Base-by-base conservation (phyloP, 2,888 invertebrate species). In the Lithosia quadra region DNA sequence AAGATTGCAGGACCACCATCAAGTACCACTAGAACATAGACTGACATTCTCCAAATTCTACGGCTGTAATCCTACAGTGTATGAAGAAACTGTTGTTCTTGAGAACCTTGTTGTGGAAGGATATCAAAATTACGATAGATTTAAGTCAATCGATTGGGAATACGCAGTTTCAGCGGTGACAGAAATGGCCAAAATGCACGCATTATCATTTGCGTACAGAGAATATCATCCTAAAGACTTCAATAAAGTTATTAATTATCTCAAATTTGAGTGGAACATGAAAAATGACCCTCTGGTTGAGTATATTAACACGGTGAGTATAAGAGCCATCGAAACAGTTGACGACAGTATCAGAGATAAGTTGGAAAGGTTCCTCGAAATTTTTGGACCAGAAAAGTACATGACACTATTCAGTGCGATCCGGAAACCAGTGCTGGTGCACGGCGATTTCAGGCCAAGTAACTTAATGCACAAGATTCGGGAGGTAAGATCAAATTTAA, bases 181-280 rank as follows among this genome's bases (percentile, higher is more conserved):
- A n/a, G 84, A 83, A 11, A 68, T 90, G 61, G 91, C 88, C 0
- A 87, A 86, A 67, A 79, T 89, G 8, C 91, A 92, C 65, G 88
- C 90, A 0, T 75, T 90, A 0, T 89, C 90, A 0, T 78, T 87
- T 10, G 86, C 83, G 0, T 77, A 82, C 65, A 75, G 76, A 49
- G 74, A 82, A 18, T 79, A 83, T 60, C 49, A 80, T n/a, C 85
- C 82, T 1, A 75, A 82, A 34, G 67, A 69, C 22, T 86, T 80
- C 5, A 18, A 53, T 15, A 21, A 49, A 53, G 56, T 66, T 39
- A 7, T 28, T 9, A 18, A 15, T 3, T 15, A 22, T 2, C 34
- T 60, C 1, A 39, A 43, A 28, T 39, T 24, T 24, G 22, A 43
- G 5, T 61, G 34, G 34, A 36, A 59, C n/a, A 56, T 56, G 24